A percentile compares a stretch with the other conserved stretches of the same genome.
phyloP scores from a whole-genome alignment of 2,113 vertebrate genomes.

The Neopipo cinnamomea region DNA sequence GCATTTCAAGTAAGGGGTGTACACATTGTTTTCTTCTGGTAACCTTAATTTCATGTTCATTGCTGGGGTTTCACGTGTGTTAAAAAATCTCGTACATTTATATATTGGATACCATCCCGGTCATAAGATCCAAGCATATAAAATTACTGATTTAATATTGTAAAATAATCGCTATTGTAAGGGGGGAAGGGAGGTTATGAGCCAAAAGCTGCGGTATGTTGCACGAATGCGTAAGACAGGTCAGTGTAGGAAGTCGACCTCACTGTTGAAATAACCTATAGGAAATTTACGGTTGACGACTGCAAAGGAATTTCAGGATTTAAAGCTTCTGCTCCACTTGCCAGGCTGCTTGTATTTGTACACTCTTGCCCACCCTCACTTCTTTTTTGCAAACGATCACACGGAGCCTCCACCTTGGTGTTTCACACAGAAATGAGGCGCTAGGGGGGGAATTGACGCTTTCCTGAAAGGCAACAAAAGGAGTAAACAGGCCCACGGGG shows the following conservation, averaged over 20 bases:
- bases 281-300: slow-evolving; percentile 77
- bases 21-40: background rate
- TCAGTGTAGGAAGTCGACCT: slow-evolving; percentile 55
- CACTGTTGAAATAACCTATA: slow-evolving; percentile 69
- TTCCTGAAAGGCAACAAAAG: slow-evolving; percentile 55
- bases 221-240: background rate
- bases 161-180: background rate
- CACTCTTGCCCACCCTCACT: background rate
- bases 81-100: background rate
- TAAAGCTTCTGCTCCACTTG: slow-evolving; percentile 69
- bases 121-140: background rate
- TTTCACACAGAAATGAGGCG: slow-evolving; percentile 22
- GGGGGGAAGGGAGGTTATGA: background rate
- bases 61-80: background rate
- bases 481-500: slow-evolving; percentile 51
- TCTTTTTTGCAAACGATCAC: background rate
- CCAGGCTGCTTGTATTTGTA: slow-evolving; percentile 29
- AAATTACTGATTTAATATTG: slow-evolving; percentile 23
- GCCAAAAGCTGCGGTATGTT: background rate
- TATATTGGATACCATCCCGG: background rate
- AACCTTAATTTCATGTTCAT: background rate
- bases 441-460: slow-evolving; percentile 3
- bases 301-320: slow-evolving; percentile 74
- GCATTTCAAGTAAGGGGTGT: background rate
- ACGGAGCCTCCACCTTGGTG: background rate